Evolutionary conservation across 2,888 invertebrate species (phyloP).

Genomic region (Tanytarsus gracilentus): DNA sequence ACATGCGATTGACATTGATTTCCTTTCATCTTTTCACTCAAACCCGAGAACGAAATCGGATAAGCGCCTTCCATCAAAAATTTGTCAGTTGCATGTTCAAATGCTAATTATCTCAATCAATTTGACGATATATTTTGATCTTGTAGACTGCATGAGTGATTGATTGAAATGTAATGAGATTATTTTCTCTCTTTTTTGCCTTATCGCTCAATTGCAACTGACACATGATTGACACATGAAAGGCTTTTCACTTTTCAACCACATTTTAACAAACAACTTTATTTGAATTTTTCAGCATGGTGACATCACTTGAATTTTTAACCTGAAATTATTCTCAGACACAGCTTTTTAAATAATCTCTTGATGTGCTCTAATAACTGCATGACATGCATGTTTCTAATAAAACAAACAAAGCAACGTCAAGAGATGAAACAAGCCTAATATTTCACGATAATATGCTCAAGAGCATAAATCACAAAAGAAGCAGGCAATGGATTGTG

Average conservation of each 20-base stretch:
- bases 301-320: background rate
- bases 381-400: too few species aligned
- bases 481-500: slow-evolving; percentile 14
- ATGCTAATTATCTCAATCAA: slow-evolving; percentile 15
- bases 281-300: background rate
- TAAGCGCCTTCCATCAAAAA: background rate
- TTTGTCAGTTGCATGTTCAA: background rate
- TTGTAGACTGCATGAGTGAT: background rate
- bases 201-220: background rate
- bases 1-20: background rate
- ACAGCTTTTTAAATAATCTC: too few species aligned
- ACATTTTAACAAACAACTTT: slow-evolving; percentile 20
- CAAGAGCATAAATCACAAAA: slow-evolving; percentile 6
- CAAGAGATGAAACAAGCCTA: background rate
- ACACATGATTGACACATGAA: slow-evolving; percentile 26
- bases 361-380: too few species aligned
- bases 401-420: background rate
- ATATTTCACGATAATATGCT: background rate
- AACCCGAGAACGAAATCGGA: background rate
- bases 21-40: background rate
- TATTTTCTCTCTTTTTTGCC: background rate
- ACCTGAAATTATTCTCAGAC: too few species aligned
- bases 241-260: slow-evolving; percentile 13
- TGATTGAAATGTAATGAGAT: slow-evolving; percentile 26
- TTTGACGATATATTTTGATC: background rate